Conservation (phyloP, 2,888 invertebrate species). For the Hylaea fasciaria region DNA sequence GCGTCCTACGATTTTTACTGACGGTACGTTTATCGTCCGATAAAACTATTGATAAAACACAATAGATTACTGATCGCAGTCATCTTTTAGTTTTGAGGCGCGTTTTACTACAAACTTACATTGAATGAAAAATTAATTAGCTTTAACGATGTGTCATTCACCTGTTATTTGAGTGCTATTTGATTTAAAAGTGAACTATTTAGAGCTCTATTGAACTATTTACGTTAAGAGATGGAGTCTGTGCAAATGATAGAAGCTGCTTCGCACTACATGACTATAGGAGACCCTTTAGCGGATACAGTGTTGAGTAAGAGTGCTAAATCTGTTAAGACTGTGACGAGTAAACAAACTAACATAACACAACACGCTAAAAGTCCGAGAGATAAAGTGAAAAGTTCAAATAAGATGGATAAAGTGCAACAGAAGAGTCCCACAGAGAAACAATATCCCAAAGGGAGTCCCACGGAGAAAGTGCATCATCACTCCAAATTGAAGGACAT, state of each 20-base stretch:
- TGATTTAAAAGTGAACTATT: neutral
- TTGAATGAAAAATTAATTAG: conserved; percentile 2
- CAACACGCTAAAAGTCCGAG: conserved; percentile 7
- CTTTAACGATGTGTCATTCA: neutral
- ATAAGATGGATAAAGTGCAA: conserved; percentile 12
- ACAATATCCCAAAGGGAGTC: conserved; percentile 49
- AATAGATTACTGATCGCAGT: conserved; percentile 27
- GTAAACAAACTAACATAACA: conserved; percentile 10
- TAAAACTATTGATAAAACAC: conserved; percentile 27
- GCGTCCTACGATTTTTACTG: conserved; percentile 2
- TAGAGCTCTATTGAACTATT: neutral
- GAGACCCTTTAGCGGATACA: conserved; percentile 6
- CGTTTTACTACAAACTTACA: conserved; percentile 19
- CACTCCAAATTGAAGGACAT: conserved; percentile 59
- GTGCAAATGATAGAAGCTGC: conserved; percentile 47
- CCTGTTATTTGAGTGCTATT: neutral
- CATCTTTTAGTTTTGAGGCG: conserved; percentile 25
- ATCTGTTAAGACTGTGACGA: neutral
- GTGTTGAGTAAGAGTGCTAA: conserved; percentile 9
- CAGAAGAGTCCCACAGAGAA: conserved; percentile 19
- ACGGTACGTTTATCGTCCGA: conserved; percentile 29
- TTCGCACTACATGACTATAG: conserved; percentile 29
- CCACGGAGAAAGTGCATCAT: conserved; percentile 56
- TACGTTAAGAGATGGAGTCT: conserved; percentile 42
- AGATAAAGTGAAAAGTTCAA: conserved; percentile 5